Evolutionary conservation across 2,888 invertebrate species (phyloP), one percentile per base, ranked within the genome.

Genomic region (Thalpophila matura): DNA sequence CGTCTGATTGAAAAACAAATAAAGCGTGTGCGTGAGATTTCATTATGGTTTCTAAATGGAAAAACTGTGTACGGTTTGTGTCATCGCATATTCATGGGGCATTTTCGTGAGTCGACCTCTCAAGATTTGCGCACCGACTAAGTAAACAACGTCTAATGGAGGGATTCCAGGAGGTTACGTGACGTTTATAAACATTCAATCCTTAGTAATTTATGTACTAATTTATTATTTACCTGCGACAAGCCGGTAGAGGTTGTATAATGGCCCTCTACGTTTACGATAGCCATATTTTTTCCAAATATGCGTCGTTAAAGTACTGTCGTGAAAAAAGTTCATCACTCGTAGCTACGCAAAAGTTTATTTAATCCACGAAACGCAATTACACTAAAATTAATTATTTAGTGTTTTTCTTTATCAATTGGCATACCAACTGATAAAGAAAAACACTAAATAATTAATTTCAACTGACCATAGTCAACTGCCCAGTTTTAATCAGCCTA

Each of bases 21-120:
- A 90, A 81, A 84, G 82, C 67, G 83, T 81, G 90, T 91, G 89
- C 91, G 90, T 91, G 90, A 89, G 90, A 88, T 92, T 93, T 94
- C 94, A 94, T 94, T 94, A 92, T 83, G 88, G 86, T 87, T 85
- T 87, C 90, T 90, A 93, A 94, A 94, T 94, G 93, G 94, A 94
- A 94, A 94, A 94, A 94, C 91, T 92, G 91, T 94, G 94, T 94
- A 93, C 91, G 91, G 92, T 91, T 91, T 94, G 93, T 94, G 94
- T 90, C 93, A 94, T 95, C 93, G 94, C 94, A 94, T 95, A 95
- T 95, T 95, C 94, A 94, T 94, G 90, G 94, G 89, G 90, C 91
- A 93, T 93, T 94, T 93, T 93, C 91, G 93, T 92, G 91, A 93
- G 91, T 89, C 92, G 92, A 91, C 94, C 94, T 91, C 91, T 90